Percentiles rank a stretch among this genome's conserved stretches.
phyloP scores from a whole-genome alignment of 2,888 invertebrate species.

The Caenorhabditis japonica region DNA sequence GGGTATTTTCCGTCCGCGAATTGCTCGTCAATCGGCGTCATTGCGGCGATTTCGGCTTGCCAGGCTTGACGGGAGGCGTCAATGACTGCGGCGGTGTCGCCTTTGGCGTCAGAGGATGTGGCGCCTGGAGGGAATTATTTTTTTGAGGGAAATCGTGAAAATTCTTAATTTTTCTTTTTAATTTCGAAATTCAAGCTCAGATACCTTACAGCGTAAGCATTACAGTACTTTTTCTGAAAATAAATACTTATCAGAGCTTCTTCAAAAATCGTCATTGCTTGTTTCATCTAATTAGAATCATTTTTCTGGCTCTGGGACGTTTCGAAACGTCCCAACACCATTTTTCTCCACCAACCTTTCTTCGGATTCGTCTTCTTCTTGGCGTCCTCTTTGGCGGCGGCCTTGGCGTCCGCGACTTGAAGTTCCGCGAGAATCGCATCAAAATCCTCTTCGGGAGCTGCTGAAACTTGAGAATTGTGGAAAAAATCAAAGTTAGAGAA shows the following conservation, averaged over 20 bases:
- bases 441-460: slow-evolving; percentile 68
- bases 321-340: neutral
- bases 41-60: slow-evolving; percentile 66
- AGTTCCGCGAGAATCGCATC: slow-evolving; percentile 74
- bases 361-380: slow-evolving; percentile 59
- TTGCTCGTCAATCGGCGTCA: slow-evolving; percentile 83
- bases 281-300: neutral
- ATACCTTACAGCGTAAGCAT: neutral
- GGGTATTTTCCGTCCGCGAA: slow-evolving; percentile 89
- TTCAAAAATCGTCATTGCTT: slow-evolving; percentile 29
- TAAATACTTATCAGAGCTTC: slow-evolving; percentile 17
- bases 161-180: neutral
- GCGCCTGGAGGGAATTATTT: neutral
- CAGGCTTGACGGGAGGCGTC: slow-evolving; percentile 30
- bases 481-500: slow-evolving; percentile 7
- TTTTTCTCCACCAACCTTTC: slow-evolving; percentile 35
- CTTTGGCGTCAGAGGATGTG: neutral
- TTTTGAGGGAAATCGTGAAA: neutral
- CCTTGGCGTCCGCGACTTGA: slow-evolving; percentile 61
- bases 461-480: slow-evolving; percentile 8
- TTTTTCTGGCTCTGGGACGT: neutral
- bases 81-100: slow-evolving; percentile 1
- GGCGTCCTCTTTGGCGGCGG: slow-evolving; percentile 60
- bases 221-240: neutral
- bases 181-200: slow-evolving; percentile 1